A percentile compares a stretch with the other conserved stretches of the same genome.
Conservation (phyloP, 2,113 vertebrate genomes). For the Bungarus multicinctus region DNA sequence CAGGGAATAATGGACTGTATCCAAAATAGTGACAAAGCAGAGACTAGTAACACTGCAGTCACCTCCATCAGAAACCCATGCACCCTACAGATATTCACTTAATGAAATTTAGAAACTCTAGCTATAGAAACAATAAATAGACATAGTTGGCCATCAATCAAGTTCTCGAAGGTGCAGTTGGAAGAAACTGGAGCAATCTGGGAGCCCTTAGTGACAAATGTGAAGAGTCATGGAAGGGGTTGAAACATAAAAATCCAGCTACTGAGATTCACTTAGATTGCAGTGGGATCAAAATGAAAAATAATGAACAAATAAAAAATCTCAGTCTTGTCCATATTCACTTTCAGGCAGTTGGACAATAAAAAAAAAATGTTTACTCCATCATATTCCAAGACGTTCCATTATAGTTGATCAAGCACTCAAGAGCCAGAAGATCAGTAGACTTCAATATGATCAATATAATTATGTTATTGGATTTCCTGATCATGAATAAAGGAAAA, state of each 20-base stretch:
- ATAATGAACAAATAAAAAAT: background rate
- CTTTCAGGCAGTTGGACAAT: background rate
- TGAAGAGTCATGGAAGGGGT: background rate
- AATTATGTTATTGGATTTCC: background rate
- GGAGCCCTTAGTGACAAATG: background rate
- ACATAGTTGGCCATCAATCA: background rate
- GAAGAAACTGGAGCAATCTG: background rate
- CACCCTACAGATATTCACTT: background rate
- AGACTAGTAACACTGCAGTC: background rate
- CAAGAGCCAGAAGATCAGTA: background rate
- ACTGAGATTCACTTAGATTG: background rate
- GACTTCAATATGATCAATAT: background rate
- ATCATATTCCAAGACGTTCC: background rate
- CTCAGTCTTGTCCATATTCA: background rate
- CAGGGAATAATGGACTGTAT: background rate
- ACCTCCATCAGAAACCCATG: background rate
- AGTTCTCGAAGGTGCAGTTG: background rate
- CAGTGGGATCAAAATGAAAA: background rate
- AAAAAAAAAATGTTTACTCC: background rate
- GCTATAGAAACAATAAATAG: background rate
- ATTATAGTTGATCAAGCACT: background rate
- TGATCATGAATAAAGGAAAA: background rate
- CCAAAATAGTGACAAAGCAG: background rate
- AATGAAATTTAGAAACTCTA: background rate
- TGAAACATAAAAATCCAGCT: background rate